Evolutionary conservation across 2,888 invertebrate species (phyloP).

Genomic region (Leistus spinibarbis): DNA sequence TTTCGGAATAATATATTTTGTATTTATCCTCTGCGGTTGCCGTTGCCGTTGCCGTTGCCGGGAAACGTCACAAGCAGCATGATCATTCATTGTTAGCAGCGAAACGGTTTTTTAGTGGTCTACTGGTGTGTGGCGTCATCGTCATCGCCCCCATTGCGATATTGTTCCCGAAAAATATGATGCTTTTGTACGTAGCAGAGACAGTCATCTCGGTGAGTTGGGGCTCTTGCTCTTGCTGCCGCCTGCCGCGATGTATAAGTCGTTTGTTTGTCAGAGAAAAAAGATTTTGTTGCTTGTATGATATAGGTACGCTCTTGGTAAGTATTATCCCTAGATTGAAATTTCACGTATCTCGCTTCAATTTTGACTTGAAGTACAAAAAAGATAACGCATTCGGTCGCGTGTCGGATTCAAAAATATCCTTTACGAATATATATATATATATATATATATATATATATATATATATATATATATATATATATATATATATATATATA

Average conservation of each 20-base stretch:
- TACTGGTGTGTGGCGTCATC: not conserved
- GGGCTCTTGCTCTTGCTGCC: not conserved
- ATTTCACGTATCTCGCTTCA: too few relatives aligned
- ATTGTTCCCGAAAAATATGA: conserved; percentile 39
- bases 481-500: too few relatives aligned
- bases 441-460: too few relatives aligned
- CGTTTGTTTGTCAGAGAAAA: not conserved
- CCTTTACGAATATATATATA: too few relatives aligned
- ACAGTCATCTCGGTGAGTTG: conserved; percentile 18
- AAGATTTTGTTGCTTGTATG: not conserved
- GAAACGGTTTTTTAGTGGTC: conserved; percentile 8
- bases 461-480: too few relatives aligned
- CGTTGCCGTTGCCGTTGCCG: conserved; percentile 8
- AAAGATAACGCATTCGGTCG: too few relatives aligned
- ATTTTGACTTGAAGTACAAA: too few relatives aligned
- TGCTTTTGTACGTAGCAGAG: conserved; percentile 36
- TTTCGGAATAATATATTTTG: conserved; percentile 40
- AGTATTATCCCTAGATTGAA: not conserved
- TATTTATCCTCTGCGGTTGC: conserved; percentile 29
- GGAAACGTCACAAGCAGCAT: conserved; percentile 27
- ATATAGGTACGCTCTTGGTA: too few relatives aligned
- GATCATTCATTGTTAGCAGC: conserved; percentile 36
- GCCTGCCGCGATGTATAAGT: not conserved
- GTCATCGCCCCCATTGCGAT: conserved; percentile 29
- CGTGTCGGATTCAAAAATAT: too few relatives aligned